Evolutionary conservation across 2,888 invertebrate species (phyloP).

Genomic region (Amiota communis): DNA sequence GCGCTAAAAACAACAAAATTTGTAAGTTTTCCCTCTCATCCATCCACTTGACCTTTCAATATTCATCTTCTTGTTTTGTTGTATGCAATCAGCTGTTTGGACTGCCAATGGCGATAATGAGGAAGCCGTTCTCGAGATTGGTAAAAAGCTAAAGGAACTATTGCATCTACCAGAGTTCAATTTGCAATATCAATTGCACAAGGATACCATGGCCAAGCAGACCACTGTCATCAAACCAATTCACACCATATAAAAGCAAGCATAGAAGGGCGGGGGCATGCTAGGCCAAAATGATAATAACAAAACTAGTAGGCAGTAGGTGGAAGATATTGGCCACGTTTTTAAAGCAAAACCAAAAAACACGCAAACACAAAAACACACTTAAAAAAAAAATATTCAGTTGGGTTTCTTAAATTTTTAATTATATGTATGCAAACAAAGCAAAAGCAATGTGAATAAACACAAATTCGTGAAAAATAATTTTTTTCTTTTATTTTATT

Average conservation of each 20-base stretch:
- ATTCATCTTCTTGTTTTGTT: not conserved
- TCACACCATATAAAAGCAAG: conserved; percentile 57
- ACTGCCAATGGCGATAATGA: conserved; percentile 86
- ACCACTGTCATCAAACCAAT: conserved; percentile 82
- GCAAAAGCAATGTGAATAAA: too few relatives aligned
- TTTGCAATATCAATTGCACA: conserved; percentile 84
- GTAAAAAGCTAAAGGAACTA: conserved; percentile 88
- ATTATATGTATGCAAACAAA: too few relatives aligned
- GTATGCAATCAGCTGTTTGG: conserved; percentile 81
- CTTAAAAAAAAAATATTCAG: too few relatives aligned
- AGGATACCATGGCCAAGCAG: conserved; percentile 87
- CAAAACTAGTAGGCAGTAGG: too few relatives aligned
- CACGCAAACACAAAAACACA: too few relatives aligned
- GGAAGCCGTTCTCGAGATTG: conserved; percentile 88
- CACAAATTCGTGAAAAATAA: too few relatives aligned
- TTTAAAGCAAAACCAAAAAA: conserved; percentile 48
- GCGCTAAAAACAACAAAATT: conserved; percentile 92
- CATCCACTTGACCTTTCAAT: not conserved
- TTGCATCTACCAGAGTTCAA: conserved; percentile 77
- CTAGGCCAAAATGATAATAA: conserved; percentile 25
- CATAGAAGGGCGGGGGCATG: conserved; percentile 5
- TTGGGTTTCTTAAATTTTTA: too few relatives aligned
- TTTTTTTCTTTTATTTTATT: too few relatives aligned
- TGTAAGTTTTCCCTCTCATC: conserved; percentile 42
- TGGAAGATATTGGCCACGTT: conserved; percentile 35